Evolutionary conservation across 2,888 invertebrate genomes (phyloP).

Genomic region (Spatulosminthurus flaviceps): DNA sequence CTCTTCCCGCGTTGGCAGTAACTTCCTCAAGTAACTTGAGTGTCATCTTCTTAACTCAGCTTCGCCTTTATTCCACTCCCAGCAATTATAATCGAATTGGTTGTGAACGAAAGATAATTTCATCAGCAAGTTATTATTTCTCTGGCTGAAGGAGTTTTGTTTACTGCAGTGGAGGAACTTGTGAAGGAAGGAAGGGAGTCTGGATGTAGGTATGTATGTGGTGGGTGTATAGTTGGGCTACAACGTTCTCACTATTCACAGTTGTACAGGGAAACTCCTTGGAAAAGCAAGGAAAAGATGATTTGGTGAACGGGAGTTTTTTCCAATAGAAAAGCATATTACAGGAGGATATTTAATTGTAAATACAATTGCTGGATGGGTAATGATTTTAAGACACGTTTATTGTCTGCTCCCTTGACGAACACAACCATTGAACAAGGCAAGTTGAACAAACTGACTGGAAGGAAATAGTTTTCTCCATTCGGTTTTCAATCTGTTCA

Average conservation of each 20-base stretch:
- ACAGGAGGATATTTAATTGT: conserved; percentile 36
- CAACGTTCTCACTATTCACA: neutral
- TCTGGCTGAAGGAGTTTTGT: neutral
- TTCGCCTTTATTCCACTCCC: conserved; percentile 10
- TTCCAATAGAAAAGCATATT: neutral
- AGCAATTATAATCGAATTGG: conserved; percentile 20
- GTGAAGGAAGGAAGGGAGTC: neutral
- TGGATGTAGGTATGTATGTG: too few relatives aligned
- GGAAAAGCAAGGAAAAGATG: neutral
- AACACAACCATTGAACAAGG: neutral
- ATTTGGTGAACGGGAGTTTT: neutral
- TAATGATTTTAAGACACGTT: conserved; percentile 21
- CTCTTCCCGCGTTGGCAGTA: neutral
- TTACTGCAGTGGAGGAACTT: neutral
- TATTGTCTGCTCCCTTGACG: neutral
- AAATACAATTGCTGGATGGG: conserved; percentile 29
- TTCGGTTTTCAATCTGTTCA: neutral
- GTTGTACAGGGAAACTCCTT: neutral
- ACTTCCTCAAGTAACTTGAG: neutral
- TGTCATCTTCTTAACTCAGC: conserved; percentile 3
- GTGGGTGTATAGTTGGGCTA: too few relatives aligned
- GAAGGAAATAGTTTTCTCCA: neutral
- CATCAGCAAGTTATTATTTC: conserved; percentile 24
- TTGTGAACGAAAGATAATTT: conserved; percentile 24
- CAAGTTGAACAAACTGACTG: too few relatives aligned